Conservation (phyloP, 1,140 invertebrate genomes). For the Drosophila santomea region DNA sequence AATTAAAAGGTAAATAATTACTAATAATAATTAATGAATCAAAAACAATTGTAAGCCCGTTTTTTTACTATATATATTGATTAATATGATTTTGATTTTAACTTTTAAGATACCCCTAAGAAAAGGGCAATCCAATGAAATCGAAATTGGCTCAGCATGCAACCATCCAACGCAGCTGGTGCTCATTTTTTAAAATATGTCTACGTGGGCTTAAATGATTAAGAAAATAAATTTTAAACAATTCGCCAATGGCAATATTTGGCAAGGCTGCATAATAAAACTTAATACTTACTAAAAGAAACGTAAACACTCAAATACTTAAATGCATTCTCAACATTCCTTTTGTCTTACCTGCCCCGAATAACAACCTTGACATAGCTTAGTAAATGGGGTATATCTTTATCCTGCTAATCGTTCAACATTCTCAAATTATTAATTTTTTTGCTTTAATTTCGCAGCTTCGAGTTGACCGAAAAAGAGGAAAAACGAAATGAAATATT, state of each 20-base stretch:
- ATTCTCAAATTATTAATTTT: slow-evolving; percentile 43
- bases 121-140: slow-evolving; percentile 6
- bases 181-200: slow-evolving; percentile 25
- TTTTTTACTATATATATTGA: neutral
- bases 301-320: slow-evolving; percentile 5
- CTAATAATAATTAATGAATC: neutral
- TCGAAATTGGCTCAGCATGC: slow-evolving; percentile 31
- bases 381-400: slow-evolving; percentile 34
- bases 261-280: slow-evolving; percentile 17
- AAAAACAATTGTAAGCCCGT: too few species aligned
- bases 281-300: slow-evolving; percentile 18
- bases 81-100: neutral
- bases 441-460: slow-evolving; percentile 5
- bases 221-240: slow-evolving; percentile 16
- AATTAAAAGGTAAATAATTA: neutral
- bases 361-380: slow-evolving; percentile 39
- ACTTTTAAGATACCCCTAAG: too few species aligned
- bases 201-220: slow-evolving; percentile 26
- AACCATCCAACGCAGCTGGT: slow-evolving; percentile 23
- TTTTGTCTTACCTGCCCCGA: slow-evolving; percentile 6
- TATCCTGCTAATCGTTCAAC: slow-evolving; percentile 37
- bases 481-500: slow-evolving; percentile 51
- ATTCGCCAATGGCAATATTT: slow-evolving; percentile 28
- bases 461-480: slow-evolving; percentile 39
- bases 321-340: slow-evolving; percentile 32